A percentile compares a stretch with the other conserved stretches of the same genome.
These are phyloP conservation scores for Catamblyrhynchus diadema DNA, from an alignment of 2,797 vertebrate genomes.

Conservation along the genomic window DNA sequence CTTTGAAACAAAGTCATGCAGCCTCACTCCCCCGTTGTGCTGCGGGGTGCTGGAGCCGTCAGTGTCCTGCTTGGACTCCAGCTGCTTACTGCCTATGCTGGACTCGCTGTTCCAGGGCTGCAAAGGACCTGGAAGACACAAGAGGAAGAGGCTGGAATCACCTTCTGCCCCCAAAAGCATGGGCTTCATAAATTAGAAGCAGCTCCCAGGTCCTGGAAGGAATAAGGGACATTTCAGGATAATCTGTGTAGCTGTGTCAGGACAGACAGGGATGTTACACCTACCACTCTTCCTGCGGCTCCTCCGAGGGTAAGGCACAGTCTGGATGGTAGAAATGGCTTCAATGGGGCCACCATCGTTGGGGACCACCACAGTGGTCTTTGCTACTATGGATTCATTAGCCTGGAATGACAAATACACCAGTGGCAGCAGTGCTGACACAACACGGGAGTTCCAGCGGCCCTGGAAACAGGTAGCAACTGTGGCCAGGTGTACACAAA, in stretches of 20 bases:
- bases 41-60: constrained; percentile 83
- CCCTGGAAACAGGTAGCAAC: background rate
- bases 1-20: constrained; percentile 94
- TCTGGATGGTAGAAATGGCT: constrained; percentile 91
- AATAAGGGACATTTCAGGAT: fast-evolving
- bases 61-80: constrained; percentile 62
- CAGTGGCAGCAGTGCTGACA: background rate
- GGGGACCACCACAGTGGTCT: constrained; percentile 91
- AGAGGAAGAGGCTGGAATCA: background rate
- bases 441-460: fast-evolving
- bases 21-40: constrained; percentile 78
- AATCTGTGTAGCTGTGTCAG: fast-evolving
- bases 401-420: constrained; percentile 64
- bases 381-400: constrained; percentile 92
- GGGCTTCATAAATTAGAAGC: background rate
- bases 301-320: constrained; percentile 86
- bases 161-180: background rate
- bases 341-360: constrained; percentile 89
- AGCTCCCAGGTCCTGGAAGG: background rate
- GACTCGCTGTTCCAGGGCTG: constrained; percentile 90
- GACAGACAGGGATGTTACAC: background rate
- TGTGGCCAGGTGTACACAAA: background rate
- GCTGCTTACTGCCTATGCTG: constrained; percentile 74
- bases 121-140: constrained; percentile 61
- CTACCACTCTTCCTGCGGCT: constrained; percentile 87